Evolutionary conservation across 1,140 invertebrate genomes (phyloP).

Genomic region (Listronotus oregonensis): DNA sequence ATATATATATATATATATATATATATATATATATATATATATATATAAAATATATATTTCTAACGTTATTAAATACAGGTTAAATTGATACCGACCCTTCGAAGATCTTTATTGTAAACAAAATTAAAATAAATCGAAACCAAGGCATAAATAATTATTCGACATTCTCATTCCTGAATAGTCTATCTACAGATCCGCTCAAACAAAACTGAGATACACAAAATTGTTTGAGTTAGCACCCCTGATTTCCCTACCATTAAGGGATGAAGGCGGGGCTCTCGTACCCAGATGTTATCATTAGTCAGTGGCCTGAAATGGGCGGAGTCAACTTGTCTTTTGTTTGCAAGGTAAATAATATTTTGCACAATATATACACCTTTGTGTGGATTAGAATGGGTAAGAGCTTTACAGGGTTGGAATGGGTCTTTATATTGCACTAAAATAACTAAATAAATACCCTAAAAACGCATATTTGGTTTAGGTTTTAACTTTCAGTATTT

Average conservation of each 20-base stretch:
- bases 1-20: too few species aligned
- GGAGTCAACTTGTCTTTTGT: constrained; percentile 52
- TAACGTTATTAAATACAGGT: too few species aligned
- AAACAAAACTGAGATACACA: constrained; percentile 11
- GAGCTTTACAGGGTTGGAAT: constrained; percentile 13
- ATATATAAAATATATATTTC: too few species aligned
- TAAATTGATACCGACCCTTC: too few species aligned
- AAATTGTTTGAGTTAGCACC: constrained; percentile 29
- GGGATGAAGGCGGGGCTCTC: constrained; percentile 38
- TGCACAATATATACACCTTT: constrained; percentile 57
- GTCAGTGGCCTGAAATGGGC: constrained; percentile 53
- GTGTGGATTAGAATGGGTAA: constrained; percentile 44
- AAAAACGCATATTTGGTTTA: too few species aligned
- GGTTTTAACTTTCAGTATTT: too few species aligned
- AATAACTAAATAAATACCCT: background rate
- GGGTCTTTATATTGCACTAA: background rate
- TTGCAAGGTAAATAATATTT: constrained; percentile 57
- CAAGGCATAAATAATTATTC: too few species aligned
- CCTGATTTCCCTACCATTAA: constrained; percentile 25
- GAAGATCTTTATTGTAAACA: too few species aligned
- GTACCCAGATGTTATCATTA: constrained; percentile 51
- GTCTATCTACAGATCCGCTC: background rate
- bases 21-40: too few species aligned
- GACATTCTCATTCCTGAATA: too few species aligned
- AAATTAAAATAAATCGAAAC: too few species aligned